A percentile compares a stretch with the other conserved stretches of the same genome.
phyloP scores from a whole-genome alignment of 2,797 vertebrate genomes.

The Poecilia wingei region DNA sequence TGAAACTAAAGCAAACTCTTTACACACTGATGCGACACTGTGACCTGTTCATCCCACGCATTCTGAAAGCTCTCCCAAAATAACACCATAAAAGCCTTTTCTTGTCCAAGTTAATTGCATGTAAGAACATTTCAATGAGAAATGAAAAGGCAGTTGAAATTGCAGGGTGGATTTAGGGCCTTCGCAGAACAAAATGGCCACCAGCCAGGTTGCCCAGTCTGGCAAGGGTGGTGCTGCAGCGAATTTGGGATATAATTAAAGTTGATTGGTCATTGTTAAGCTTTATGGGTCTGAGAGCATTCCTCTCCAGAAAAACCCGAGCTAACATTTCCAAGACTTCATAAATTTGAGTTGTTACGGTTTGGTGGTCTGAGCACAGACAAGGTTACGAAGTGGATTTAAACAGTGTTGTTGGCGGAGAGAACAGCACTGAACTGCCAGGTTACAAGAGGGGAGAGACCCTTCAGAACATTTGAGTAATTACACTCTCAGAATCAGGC shows the following conservation, averaged over 20 bases:
- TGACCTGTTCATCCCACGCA: conserved; percentile 53
- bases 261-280: conserved; percentile 59
- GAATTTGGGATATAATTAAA: conserved; percentile 66
- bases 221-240: conserved; percentile 52
- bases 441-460: conserved; percentile 47
- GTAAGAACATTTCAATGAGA: conserved; percentile 45
- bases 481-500: conserved; percentile 19
- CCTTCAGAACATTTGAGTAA: conserved; percentile 15
- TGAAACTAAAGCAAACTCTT: neutral
- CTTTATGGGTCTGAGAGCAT: conserved; percentile 51
- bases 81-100: conserved; percentile 42
- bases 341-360: conserved; percentile 31
- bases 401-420: conserved; percentile 26
- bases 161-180: conserved; percentile 58
- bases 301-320: conserved; percentile 36
- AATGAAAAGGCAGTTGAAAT: conserved; percentile 50
- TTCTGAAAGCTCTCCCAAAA: conserved; percentile 57
- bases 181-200: conserved; percentile 57
- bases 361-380: conserved; percentile 46
- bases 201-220: conserved; percentile 48
- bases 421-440: conserved; percentile 24
- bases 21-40: conserved; percentile 39
- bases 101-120: conserved; percentile 36
- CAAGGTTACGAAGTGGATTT: conserved; percentile 59
- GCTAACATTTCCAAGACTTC: conserved; percentile 19